These are phyloP conservation scores for Lepidochitona cinerea DNA, from an alignment of 2,888 invertebrate genomes.

Conservation along the genomic window DNA sequence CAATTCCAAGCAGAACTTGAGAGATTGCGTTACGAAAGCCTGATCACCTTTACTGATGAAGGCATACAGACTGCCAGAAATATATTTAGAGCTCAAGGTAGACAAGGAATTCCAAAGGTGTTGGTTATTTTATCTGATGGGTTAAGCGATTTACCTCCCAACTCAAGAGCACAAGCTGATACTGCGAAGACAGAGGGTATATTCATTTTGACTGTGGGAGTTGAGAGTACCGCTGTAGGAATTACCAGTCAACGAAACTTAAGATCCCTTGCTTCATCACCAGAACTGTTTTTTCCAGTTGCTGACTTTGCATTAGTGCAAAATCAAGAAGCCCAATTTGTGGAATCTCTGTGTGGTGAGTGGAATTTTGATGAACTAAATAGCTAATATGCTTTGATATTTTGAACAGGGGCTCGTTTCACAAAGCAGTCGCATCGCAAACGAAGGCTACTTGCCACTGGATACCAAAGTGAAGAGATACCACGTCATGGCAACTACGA, in stretches of 20 bases:
- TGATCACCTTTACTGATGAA: neutral
- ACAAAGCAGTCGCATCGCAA: no score
- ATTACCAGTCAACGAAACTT: no score
- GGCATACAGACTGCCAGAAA: neutral
- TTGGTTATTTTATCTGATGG: neutral
- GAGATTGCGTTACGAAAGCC: neutral
- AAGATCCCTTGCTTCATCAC: neutral
- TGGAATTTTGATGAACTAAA: no score
- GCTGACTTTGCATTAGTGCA: neutral
- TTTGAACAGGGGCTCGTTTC: no score
- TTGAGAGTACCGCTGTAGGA: neutral
- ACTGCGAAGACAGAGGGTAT: neutral
- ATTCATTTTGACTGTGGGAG: neutral
- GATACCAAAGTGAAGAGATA: no score
- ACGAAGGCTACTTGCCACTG: no score
- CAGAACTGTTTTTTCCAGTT: neutral
- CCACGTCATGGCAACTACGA: no score
- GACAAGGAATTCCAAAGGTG: neutral
- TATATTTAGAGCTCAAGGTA: neutral
- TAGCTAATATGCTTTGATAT: no score
- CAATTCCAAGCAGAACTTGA: neutral
- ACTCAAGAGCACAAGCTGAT: neutral
- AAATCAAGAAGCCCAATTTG: neutral
- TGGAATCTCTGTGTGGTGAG: neutral
- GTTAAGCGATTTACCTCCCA: neutral